Base-by-base conservation (phyloP, 1,140 invertebrate species). In the Caerostris darwini region DNA sequence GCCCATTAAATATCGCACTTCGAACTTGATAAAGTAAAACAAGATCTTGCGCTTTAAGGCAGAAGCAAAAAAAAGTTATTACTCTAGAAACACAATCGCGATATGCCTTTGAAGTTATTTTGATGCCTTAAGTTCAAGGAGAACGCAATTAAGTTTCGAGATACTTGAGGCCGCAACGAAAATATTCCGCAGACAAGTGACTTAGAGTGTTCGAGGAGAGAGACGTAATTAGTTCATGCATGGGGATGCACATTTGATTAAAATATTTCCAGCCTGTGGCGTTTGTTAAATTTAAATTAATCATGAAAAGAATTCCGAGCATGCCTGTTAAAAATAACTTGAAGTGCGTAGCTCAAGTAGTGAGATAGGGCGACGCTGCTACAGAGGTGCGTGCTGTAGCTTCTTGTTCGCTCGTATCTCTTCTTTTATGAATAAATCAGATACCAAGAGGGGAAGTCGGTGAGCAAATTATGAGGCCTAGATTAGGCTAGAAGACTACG, bases 341-440 rank as follows among this genome's bases (percentile, higher is more conserved):
- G 2, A 64, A 88, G 59, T 17, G 50, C 14, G 54, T 57, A 12
- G 5, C 54, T n/a, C 64, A 50, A 34, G 19, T 61, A 53, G 19
- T 12, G 57, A 61, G 85, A 64, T 6, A 19, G 61, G n/a, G 61
- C 12, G 2, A 0, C 50, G 1, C 7, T 8, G 0, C 1, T 34
- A 34, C 2, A 34, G 34, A 34, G 10, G 54, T 71, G 53, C 54
- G 54, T 69, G 61, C 17, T 17, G 17, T 5, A 77, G 8, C 17
- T 90, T 90, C n/a, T 56, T 71, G 54, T 71, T 90, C 53, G 8
- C 17, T 53, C 10, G 7, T 57, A 10, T 56, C 56, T 59, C 14
- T 71, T 59, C 71, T 82, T 81, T 91, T 82, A 91, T 91, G 90
- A 91, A 91, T 91, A 82, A 91, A 91, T 91, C 71, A 91, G 57